These are phyloP conservation scores for Agrilus planipennis DNA, from an alignment of 1,140 invertebrate species.

Conservation along the genomic window DNA sequence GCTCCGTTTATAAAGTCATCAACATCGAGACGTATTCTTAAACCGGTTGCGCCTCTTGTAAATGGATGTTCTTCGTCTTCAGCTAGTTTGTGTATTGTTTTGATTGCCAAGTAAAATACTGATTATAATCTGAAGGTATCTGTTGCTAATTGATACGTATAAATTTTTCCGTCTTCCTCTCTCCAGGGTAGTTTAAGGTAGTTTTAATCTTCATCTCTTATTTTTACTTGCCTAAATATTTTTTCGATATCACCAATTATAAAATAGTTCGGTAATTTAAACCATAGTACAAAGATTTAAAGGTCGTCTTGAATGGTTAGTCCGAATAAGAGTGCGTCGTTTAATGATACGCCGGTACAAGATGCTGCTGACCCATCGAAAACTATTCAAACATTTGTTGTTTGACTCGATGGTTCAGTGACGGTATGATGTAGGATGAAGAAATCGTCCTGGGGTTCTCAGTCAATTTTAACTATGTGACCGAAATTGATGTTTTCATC, in stretches of 20 bases:
- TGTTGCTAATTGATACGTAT: constrained; percentile 23
- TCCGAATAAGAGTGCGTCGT: constrained; percentile 20
- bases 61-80: background rate
- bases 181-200: constrained; percentile 34
- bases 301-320: constrained; percentile 22
- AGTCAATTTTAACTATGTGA: constrained; percentile 1
- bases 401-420: constrained; percentile 12
- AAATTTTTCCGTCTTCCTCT: constrained; percentile 14
- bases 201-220: constrained; percentile 20
- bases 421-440: constrained; percentile 22
- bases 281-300: constrained; percentile 18
- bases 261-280: constrained; percentile 11
- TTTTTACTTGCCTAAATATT: constrained; percentile 36
- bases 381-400: constrained; percentile 21
- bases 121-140: constrained; percentile 9
- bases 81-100: background rate
- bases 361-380: constrained; percentile 17
- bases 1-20: constrained; percentile 5
- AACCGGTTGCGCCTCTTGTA: background rate
- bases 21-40: constrained; percentile 6
- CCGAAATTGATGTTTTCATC: background rate
- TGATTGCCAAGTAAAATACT: constrained; percentile 1
- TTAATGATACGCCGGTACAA: constrained; percentile 21
- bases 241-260: constrained; percentile 31
- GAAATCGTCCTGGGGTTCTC: constrained; percentile 5